Percentiles rank a stretch among this genome's conserved stretches.
These are phyloP conservation scores for Chrysomallon squamiferum DNA, from an alignment of 1,140 invertebrate genomes.

Conservation along the genomic window DNA sequence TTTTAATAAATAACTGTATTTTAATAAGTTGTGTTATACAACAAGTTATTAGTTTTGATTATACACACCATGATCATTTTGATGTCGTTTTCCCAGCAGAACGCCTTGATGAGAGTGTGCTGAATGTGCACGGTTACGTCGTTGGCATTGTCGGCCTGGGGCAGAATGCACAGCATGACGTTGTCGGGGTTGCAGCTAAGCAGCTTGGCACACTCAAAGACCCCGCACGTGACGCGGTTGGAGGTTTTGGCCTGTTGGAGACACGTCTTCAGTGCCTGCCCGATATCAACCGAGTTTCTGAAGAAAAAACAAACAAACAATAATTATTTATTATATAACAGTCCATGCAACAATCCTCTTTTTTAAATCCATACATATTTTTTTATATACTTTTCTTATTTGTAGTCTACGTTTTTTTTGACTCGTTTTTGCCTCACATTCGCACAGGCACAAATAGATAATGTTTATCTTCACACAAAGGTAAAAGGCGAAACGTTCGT, in stretches of 20 bases:
- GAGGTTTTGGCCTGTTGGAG: not conserved
- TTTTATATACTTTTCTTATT: too few species aligned
- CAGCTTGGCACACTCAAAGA: constrained; percentile 3
- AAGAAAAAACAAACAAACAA: not conserved
- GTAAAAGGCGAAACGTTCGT: too few species aligned
- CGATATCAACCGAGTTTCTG: constrained; percentile 2
- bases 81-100: constrained; percentile 58
- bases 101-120: constrained; percentile 56
- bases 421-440: too few species aligned
- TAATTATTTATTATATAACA: too few species aligned
- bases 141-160: constrained; percentile 22
- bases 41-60: not conserved
- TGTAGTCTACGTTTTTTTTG: too few species aligned
- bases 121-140: constrained; percentile 54
- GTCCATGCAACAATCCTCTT: too few species aligned
- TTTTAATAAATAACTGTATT: too few species aligned
- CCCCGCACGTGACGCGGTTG: not conserved
- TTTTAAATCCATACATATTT: too few species aligned
- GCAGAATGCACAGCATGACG: constrained; percentile 56
- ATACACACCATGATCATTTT: constrained; percentile 44
- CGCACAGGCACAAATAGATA: too few species aligned
- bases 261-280: not conserved
- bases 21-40: too few species aligned
- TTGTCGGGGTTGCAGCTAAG: constrained; percentile 45
- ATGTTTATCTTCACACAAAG: too few species aligned